A percentile compares a stretch with the other conserved stretches of the same genome.
phyloP scores from a whole-genome alignment of 2,888 invertebrate species.

The Dinocampus coccinellae region DNA sequence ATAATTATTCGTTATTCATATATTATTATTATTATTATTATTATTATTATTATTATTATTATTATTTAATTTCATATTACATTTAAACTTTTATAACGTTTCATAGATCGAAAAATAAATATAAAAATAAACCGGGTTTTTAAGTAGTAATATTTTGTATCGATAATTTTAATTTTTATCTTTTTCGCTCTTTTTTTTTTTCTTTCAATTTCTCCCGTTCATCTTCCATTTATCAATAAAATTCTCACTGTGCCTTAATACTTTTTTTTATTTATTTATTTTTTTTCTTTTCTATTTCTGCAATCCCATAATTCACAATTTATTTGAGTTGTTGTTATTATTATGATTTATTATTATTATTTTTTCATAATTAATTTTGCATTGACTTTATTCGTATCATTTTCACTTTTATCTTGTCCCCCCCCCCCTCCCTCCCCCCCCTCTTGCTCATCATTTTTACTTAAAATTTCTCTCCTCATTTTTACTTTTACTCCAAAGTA shows the following conservation, averaged over 20 bases:
- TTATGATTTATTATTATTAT: not conserved
- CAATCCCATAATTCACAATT: constrained; percentile 7
- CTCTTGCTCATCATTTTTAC: not conserved
- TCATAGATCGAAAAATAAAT: constrained; percentile 69
- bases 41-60: too few species aligned
- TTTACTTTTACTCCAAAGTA: not conserved
- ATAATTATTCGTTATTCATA: constrained; percentile 46
- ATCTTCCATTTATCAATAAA: not conserved
- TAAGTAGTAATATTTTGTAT: constrained; percentile 70
- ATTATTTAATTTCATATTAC: constrained; percentile 64
- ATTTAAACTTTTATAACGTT: constrained; percentile 70
- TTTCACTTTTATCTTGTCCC: constrained; percentile 30
- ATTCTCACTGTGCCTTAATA: too few species aligned
- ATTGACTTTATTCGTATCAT: constrained; percentile 9
- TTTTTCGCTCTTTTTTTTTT: constrained; percentile 25
- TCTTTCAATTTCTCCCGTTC: not conserved
- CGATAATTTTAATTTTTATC: constrained; percentile 61
- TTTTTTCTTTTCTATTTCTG: not conserved
- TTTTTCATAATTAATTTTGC: not conserved
- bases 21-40: too few species aligned
- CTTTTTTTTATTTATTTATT: too few species aligned
- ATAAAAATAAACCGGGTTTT: constrained; percentile 71
- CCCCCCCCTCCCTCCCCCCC: not conserved
- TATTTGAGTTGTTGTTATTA: not conserved
- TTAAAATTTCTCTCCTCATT: not conserved